Percentiles rank a stretch among this genome's conserved stretches.
Conservation (phyloP, 2,888 invertebrate genomes). For the Trichopria drosophilae region DNA sequence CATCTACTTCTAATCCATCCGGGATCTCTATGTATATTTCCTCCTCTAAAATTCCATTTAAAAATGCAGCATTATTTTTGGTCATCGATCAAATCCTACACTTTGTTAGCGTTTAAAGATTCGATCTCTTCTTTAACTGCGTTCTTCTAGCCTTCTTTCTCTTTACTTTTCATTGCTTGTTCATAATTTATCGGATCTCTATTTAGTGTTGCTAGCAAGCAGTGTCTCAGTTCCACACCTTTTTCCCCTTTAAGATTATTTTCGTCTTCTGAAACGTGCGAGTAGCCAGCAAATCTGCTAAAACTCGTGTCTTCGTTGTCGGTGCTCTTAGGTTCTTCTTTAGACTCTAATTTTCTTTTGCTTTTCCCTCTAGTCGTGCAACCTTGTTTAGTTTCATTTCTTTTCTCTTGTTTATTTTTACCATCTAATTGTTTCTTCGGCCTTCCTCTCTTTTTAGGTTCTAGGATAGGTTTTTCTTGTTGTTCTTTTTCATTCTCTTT, state of each 20-base stretch:
- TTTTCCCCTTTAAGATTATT: constrained; percentile 5
- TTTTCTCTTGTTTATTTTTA: constrained; percentile 1
- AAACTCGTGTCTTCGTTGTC: neutral
- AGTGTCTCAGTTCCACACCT: neutral
- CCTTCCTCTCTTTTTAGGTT: neutral
- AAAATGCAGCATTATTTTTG: constrained; percentile 6
- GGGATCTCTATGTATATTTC: neutral
- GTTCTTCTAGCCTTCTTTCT: neutral
- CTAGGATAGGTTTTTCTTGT: neutral
- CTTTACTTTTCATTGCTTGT: neutral
- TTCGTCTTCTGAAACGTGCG: constrained; percentile 1
- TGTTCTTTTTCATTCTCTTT: too few species aligned
- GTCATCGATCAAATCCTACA: neutral
- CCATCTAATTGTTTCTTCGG: neutral
- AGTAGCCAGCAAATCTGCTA: neutral
- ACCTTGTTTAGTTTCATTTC: neutral
- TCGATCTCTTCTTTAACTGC: neutral
- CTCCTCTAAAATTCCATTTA: constrained; percentile 12
- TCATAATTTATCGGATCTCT: constrained; percentile 8
- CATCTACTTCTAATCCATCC: constrained; percentile 10
- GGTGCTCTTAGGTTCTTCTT: neutral
- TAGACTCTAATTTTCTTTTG: neutral
- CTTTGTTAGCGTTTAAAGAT: constrained; percentile 7
- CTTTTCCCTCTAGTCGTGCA: too few species aligned
- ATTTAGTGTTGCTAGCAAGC: constrained; percentile 1